Base-by-base conservation (phyloP, 2,888 invertebrate genomes). In the Coleophora flavipennella region DNA sequence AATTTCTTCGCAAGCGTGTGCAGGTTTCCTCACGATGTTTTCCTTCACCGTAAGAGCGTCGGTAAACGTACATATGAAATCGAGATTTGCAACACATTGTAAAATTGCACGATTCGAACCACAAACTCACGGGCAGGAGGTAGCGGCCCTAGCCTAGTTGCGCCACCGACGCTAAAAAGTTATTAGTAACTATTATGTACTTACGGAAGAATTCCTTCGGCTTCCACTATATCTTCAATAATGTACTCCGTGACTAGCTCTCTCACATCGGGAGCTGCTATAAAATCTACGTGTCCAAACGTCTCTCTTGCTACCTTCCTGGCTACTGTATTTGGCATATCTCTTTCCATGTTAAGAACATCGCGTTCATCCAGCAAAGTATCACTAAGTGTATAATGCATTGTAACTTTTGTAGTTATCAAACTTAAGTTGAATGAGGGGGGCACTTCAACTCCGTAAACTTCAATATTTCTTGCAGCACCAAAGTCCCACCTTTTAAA, bases 341-440 rank as follows among this genome's bases (percentile, higher is more conserved):
- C 65, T 2, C 44, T 44, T 1, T 60, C 68, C 77, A 79, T 77
- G 2, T 53, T 59, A 2, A 64, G 11, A 0, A 75, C 70, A 44
- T 79, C 79, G 40, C 51, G 53, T 50, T 69, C 69, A 38, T 67
- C 64, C 0, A 71, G 41, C 1, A 77, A 37, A 28, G 40, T 32
- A 35, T 78, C 78, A 26, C 42, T 63, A 0, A 68, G 45, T 2
- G 73, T 60, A 37, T 73, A 79, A 43, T 79, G 74, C 64, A 78
- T 61, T 0, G 64, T 70, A 0, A 66, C 65, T 10, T 60, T 47
- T 1, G 57, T 49, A 2, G 58, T 66, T 6, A 79, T 65, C 2
- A 53, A 50, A 2, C 59, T 53, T 0, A 79, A 34, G 38, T 78
- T 46, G 48, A 72, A 80, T 20, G 25, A 28, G 0, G 77, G 77